Percentiles rank a stretch among this genome's conserved stretches.
phyloP scores from a whole-genome alignment of 1,140 invertebrate genomes.

The Lepidurus arcticus region DNA sequence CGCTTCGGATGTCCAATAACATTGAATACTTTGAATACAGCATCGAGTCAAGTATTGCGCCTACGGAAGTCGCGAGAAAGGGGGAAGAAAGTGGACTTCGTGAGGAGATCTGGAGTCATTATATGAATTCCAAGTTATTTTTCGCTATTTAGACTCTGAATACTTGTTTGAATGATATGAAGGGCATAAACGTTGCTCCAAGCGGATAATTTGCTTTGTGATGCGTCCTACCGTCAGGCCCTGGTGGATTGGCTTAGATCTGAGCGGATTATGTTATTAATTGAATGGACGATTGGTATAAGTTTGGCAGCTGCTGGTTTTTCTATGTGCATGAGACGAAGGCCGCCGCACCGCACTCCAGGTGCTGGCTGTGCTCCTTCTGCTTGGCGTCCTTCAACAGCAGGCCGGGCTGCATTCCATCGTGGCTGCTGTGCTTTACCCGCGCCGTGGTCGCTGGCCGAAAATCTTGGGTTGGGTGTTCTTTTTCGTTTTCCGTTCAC shows the following conservation, averaged over 20 bases:
- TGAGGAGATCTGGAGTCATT: too few species aligned
- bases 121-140: too few species aligned
- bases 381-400: background rate
- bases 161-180: too few species aligned
- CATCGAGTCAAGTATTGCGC: too few species aligned
- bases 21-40: too few species aligned
- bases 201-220: too few species aligned
- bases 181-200: too few species aligned
- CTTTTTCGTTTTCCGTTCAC: background rate
- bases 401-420: slow-evolving; percentile 2
- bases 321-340: background rate
- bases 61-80: too few species aligned
- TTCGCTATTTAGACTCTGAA: too few species aligned
- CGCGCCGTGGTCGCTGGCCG: background rate
- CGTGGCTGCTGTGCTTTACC: background rate
- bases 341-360: background rate
- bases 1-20: too few species aligned
- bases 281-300: background rate
- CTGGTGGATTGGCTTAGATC: background rate
- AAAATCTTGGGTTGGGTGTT: background rate
- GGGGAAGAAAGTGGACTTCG: too few species aligned
- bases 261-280: slow-evolving; percentile 13
- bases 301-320: slow-evolving; percentile 4
- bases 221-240: background rate
- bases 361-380: background rate